These are phyloP conservation scores for Seira sanloemensis DNA, from an alignment of 2,888 invertebrate genomes.

Conservation along the genomic window DNA sequence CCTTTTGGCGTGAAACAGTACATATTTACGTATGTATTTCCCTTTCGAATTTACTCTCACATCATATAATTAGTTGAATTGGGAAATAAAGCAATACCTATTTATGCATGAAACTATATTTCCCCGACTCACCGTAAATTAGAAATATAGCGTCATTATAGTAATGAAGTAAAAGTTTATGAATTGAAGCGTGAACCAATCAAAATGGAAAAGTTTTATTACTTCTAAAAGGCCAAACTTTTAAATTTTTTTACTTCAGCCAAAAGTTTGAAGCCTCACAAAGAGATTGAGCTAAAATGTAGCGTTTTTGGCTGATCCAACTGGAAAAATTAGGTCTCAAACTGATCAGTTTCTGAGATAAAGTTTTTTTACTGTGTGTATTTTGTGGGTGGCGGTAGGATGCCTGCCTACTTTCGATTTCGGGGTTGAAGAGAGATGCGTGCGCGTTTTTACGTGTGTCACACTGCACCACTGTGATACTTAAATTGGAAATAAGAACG, in stretches of 20 bases:
- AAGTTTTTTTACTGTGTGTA: not conserved
- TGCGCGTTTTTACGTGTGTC: no score
- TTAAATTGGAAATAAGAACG: not conserved
- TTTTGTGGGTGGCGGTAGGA: conserved; percentile 1
- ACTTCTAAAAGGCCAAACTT: not conserved
- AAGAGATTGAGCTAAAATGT: not conserved
- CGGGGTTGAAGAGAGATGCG: not conserved
- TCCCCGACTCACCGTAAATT: not conserved
- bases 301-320: not conserved
- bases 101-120: not conserved
- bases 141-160: not conserved
- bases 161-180: not conserved
- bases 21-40: no score
- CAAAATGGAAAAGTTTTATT: not conserved
- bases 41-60: no score
- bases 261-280: no score
- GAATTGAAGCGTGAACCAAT: not conserved
- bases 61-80: no score
- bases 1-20: no score
- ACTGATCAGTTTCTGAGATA: not conserved
- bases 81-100: not conserved
- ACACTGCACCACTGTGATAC: not conserved
- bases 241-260: no score
- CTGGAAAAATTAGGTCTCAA: not conserved
- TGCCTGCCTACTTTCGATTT: not conserved